Conservation (phyloP, 2,113 vertebrate genomes). For the Dasyprocta punctata region DNA sequence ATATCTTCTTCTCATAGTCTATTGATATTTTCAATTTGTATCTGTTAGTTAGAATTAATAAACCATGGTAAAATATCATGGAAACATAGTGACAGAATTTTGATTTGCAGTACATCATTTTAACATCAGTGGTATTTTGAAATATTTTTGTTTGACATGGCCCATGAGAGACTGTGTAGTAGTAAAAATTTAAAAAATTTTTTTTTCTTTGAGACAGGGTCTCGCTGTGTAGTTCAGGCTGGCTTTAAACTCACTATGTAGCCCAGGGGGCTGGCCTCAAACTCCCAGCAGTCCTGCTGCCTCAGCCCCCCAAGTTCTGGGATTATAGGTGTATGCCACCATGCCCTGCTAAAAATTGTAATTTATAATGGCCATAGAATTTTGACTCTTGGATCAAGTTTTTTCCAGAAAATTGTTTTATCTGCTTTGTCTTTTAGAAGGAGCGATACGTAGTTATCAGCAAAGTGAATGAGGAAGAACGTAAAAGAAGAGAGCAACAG, state of each 20-base stretch:
- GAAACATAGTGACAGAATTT: neutral
- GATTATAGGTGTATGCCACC: too few relatives aligned
- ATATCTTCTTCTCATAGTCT: neutral
- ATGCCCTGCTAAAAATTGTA: neutral
- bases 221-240: too few relatives aligned
- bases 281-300: too few relatives aligned
- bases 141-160: neutral
- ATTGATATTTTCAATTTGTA: neutral
- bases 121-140: neutral
- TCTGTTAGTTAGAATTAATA: conserved; percentile 21
- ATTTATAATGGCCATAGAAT: neutral
- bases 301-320: too few relatives aligned
- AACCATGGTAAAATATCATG: neutral
- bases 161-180: neutral
- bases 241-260: too few relatives aligned
- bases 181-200: neutral
- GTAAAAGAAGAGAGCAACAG: conserved; percentile 93
- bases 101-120: neutral
- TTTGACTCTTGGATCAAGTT: conserved; percentile 30
- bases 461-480: conserved; percentile 97
- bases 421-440: conserved; percentile 88
- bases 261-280: too few relatives aligned
- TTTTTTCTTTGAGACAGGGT: too few relatives aligned
- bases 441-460: conserved; percentile 96
- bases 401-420: conserved; percentile 39